These are phyloP conservation scores for Yasuhikotakia modesta DNA, from an alignment of 2,797 vertebrate species.

Conservation along the genomic window DNA sequence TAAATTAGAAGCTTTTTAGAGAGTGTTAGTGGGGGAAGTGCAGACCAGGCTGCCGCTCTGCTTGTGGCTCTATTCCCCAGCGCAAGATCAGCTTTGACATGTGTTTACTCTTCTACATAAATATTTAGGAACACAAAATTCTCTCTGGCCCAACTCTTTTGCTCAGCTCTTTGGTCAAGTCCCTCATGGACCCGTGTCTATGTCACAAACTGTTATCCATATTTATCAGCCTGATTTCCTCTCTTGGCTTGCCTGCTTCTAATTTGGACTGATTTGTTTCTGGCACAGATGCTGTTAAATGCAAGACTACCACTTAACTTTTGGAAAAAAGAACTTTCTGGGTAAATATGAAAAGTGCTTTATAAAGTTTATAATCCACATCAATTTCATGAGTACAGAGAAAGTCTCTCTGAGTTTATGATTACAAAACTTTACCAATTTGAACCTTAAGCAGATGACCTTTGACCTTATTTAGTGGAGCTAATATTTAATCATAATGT, in stretches of 20 bases:
- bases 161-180: conserved; percentile 52
- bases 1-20: conserved; percentile 46
- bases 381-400: too few species aligned
- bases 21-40: conserved; percentile 36
- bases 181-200: conserved; percentile 35
- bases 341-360: too few species aligned
- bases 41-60: conserved; percentile 9
- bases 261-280: conserved; percentile 1
- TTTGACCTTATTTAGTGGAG: conserved; percentile 39
- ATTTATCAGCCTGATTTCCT: conserved; percentile 48
- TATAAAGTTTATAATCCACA: too few species aligned
- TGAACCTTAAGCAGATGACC: conserved; percentile 30
- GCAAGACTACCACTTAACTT: neutral
- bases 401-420: too few species aligned
- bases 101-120: conserved; percentile 59
- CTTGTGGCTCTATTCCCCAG: conserved; percentile 42
- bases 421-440: conserved; percentile 17
- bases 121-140: conserved; percentile 61
- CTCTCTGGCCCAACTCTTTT: conserved; percentile 47
- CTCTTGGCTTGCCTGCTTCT: too few species aligned
- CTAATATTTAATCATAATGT: neutral
- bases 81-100: conserved; percentile 57
- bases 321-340: too few species aligned
- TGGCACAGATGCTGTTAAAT: neutral
- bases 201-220: conserved; percentile 56